phyloP scores from a whole-genome alignment of 2,113 vertebrate genomes.

The Sylvilagus bachmani region DNA sequence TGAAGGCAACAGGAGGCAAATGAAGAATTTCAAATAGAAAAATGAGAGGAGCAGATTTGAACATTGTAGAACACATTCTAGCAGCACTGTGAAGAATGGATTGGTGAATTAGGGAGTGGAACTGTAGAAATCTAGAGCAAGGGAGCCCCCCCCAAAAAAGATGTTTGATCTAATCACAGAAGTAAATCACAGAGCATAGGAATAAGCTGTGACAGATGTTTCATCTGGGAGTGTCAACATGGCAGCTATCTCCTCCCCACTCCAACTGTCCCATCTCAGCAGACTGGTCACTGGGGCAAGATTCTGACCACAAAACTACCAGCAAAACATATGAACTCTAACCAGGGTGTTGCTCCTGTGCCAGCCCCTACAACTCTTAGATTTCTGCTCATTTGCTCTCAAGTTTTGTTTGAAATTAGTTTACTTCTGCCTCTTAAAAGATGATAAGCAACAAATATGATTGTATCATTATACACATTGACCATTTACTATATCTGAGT shows the following conservation, averaged over 20 bases:
- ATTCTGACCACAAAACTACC: background rate
- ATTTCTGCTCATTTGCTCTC: background rate
- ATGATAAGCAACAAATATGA: background rate
- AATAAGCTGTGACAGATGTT: background rate
- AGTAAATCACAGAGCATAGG: background rate
- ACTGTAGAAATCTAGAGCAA: conserved; percentile 34
- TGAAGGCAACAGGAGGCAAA: conserved; percentile 61
- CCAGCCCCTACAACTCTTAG: background rate
- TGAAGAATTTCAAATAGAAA: conserved; percentile 74
- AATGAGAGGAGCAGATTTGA: conserved; percentile 30
- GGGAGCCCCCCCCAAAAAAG: background rate
- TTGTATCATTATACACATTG: background rate
- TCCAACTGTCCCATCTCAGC: background rate
- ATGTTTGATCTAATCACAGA: background rate
- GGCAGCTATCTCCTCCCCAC: background rate
- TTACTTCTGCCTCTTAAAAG: conserved; percentile 3
- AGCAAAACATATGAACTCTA: background rate
- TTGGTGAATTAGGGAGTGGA: background rate
- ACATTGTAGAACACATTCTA: conserved; percentile 11
- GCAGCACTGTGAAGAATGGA: conserved; percentile 55
- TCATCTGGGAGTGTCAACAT: background rate
- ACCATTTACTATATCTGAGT: background rate
- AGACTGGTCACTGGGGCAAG: background rate
- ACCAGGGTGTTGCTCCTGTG: background rate
- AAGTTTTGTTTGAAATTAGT: background rate